phyloP scores from a whole-genome alignment of 2,888 invertebrate species.

The Cacoxenus indagator region DNA sequence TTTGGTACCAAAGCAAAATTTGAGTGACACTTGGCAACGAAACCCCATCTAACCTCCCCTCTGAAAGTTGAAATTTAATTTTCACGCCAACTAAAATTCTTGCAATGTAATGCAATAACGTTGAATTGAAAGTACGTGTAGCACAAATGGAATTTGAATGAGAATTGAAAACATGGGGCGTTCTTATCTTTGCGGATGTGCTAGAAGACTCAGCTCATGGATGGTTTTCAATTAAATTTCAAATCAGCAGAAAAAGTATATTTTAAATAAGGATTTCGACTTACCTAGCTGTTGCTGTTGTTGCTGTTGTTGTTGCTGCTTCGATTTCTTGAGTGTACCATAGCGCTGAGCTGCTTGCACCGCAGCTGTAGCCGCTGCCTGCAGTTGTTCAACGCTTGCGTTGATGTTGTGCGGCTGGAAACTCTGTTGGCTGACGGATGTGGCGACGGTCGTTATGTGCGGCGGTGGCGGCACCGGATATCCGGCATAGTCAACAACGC shows the following conservation, averaged over 20 bases:
- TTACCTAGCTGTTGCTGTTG: constrained; percentile 61
- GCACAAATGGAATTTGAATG: no score
- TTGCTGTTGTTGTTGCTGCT: constrained; percentile 56
- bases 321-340: constrained; percentile 61
- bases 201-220: constrained; percentile 25
- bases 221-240: no score
- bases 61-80: no score
- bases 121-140: no score
- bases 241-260: constrained; percentile 27
- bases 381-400: constrained; percentile 30
- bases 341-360: constrained; percentile 61
- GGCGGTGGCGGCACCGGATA: constrained; percentile 56
- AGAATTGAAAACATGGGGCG: no score
- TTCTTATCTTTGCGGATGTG: no score
- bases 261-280: constrained; percentile 30
- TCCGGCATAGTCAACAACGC: constrained; percentile 61
- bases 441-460: constrained; percentile 59
- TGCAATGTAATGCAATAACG: no score
- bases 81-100: no score
- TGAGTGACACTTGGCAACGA: no score
- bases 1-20: no score
- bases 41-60: no score
- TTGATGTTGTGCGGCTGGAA: constrained; percentile 44
- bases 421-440: constrained; percentile 60
- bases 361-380: constrained; percentile 47